Percentiles rank a stretch among this genome's conserved stretches.
Evolutionary conservation across 1,140 invertebrate species (phyloP).

Genomic region (Drosophila melanogaster): DNA sequence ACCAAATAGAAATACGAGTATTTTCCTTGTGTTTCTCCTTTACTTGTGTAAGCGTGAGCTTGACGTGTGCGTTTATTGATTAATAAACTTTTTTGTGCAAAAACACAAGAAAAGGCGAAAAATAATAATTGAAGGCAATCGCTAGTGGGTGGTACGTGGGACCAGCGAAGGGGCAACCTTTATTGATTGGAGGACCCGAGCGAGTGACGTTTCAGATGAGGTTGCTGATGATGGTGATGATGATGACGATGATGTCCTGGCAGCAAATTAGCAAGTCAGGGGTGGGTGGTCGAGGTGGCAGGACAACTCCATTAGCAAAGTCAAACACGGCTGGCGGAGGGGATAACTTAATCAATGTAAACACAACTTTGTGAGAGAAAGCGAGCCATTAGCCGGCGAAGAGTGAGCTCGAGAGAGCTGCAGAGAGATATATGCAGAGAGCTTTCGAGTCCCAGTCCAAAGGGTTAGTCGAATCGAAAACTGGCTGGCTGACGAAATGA

Average conservation of each 20-base stretch:
- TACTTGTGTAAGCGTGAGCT: conserved; percentile 40
- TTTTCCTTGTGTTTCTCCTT: conserved; percentile 5
- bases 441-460: conserved; percentile 47
- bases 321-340: conserved; percentile 49
- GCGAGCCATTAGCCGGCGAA: conserved; percentile 27
- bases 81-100: conserved; percentile 67
- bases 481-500: conserved; percentile 63
- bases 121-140: conserved; percentile 48
- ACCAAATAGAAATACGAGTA: background rate
- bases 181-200: conserved; percentile 59
- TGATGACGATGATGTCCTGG: conserved; percentile 58
- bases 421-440: conserved; percentile 22
- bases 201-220: conserved; percentile 27
- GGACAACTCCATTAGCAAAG: conserved; percentile 77
- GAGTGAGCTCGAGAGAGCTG: conserved; percentile 19
- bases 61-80: conserved; percentile 77
- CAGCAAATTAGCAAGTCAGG: conserved; percentile 54
- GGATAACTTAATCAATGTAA: conserved; percentile 82
- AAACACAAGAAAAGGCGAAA: conserved; percentile 51
- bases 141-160: conserved; percentile 2
- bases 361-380: conserved; percentile 45
- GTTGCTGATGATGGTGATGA: conserved; percentile 19
- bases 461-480: conserved; percentile 56
- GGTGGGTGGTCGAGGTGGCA: background rate
- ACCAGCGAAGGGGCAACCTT: conserved; percentile 30